Base-by-base conservation (phyloP, 2,797 vertebrate genomes). In the Pipistrellus pipistrellus region DNA sequence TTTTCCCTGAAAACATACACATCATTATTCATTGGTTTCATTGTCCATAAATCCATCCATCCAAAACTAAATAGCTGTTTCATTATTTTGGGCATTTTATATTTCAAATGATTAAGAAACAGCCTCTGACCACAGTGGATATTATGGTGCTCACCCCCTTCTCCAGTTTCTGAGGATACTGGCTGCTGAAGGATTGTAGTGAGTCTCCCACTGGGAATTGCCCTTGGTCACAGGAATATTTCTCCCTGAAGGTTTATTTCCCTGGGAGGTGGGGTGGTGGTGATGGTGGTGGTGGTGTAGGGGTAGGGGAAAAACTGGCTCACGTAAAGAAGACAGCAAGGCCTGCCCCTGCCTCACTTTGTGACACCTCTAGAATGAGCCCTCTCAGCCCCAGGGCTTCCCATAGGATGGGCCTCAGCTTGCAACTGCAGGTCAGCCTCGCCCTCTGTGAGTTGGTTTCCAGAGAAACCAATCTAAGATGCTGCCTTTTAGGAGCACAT, bases 11-110 rank as follows among this genome's bases (percentile, higher is more conserved):
- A 59, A 82, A 20, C 1, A 30, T 62, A 85, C 17, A 53, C 11
- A 41, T 68, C 12, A 64, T 82, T 78, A 78, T 71, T 89, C 9
- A 59, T 48, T 93, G 46, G 8, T 76, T 83, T 84, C 38, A 27
- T 57, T 53, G 11, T 62, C 55, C 11, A 64, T 85, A 25, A 17
- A 55, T 55, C 15, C 3, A 51, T n/a, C 3, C 51, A 71, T 57
- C 17, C 25, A n/a, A 89, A 92, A 68, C 3, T 48, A 30, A 69
- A 77, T 48, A 20, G 12, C 64, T 48, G 25, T 48, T 85, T 66
- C 69, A 35, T 75, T 64, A 25, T 82, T 68, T 88, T 32, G 84
- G 44, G 20, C 35, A 57, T 62, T 85, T 8, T 0, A 6, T 75
- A n/a, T 48, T 90, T 91, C 35, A 85, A 77, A 69, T 8, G 15